These are phyloP conservation scores for Cyclophora punctaria DNA, from an alignment of 2,888 invertebrate species.

Conservation along the genomic window DNA sequence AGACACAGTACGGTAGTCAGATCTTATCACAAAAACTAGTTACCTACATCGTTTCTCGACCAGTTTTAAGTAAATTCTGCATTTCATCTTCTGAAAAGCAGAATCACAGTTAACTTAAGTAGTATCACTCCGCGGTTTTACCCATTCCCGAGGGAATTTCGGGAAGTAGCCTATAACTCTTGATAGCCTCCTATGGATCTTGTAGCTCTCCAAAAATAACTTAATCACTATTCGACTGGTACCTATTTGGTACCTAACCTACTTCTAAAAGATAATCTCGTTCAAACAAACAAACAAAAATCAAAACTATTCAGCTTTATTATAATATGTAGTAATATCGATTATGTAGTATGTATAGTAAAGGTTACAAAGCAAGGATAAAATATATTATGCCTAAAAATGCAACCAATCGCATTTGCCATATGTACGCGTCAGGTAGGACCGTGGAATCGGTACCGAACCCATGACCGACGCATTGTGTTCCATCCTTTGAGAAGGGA, in stretches of 20 bases:
- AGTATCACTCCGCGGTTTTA: neutral
- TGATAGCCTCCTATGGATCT: neutral
- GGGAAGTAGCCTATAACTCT: neutral
- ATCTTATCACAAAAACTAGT: neutral
- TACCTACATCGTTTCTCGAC: neutral
- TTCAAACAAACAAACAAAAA: neutral
- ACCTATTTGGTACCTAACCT: too few species aligned
- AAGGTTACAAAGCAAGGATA: neutral
- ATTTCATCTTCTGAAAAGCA: neutral
- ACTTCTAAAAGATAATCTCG: neutral
- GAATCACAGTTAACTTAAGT: neutral
- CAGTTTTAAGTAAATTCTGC: neutral
- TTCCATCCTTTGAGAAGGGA: too few species aligned
- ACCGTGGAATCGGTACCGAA: too few species aligned
- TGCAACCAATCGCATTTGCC: too few species aligned
- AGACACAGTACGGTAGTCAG: neutral
- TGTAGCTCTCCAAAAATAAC: neutral
- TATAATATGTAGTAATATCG: neutral
- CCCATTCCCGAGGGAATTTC: neutral
- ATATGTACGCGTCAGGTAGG: too few species aligned
- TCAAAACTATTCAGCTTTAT: neutral
- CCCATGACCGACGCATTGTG: too few species aligned
- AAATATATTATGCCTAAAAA: too few species aligned
- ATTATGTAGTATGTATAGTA: neutral
- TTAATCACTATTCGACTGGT: too few species aligned